Percentiles rank a stretch among this genome's conserved stretches.
Conservation (phyloP, 2,888 invertebrate species). For the Thumatha senex region DNA sequence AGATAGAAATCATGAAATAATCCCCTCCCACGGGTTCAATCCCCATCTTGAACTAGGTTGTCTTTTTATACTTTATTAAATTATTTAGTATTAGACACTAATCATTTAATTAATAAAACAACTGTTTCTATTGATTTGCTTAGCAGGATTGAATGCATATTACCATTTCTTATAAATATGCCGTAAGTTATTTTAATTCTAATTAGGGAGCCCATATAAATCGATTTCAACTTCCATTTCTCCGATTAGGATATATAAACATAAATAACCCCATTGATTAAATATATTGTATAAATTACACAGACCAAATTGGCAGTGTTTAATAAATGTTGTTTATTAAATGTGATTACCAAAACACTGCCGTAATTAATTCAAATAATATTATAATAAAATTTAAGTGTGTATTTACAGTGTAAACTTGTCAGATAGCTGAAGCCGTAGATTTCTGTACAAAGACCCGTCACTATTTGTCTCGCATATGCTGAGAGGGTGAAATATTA, state of each 20-base stretch:
- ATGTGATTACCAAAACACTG: slow-evolving; percentile 42
- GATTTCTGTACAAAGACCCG: no score
- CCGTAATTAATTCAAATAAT: slow-evolving; percentile 31
- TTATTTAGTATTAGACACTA: slow-evolving; percentile 22
- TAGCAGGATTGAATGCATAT: slow-evolving; percentile 21
- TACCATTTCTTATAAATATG: slow-evolving; percentile 26
- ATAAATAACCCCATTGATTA: not conserved
- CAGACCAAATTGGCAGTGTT: slow-evolving; percentile 11
- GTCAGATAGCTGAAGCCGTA: no score
- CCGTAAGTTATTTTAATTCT: slow-evolving; percentile 22
- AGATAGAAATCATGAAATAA: no score
- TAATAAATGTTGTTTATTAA: slow-evolving; percentile 19
- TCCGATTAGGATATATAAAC: no score
- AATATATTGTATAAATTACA: not conserved
- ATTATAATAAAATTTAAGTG: no score
- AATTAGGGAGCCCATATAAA: slow-evolving; percentile 20
- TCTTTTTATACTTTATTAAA: no score
- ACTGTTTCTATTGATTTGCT: slow-evolving; percentile 32
- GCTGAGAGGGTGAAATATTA: no score
- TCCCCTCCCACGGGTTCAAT: no score
- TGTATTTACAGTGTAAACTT: no score
- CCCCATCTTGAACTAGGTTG: no score
- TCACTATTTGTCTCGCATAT: no score
- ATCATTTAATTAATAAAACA: slow-evolving; percentile 16
- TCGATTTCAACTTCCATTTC: no score